These are phyloP conservation scores for Eidolon helvum DNA, from an alignment of 2,113 vertebrate species.

Conservation along the genomic window DNA sequence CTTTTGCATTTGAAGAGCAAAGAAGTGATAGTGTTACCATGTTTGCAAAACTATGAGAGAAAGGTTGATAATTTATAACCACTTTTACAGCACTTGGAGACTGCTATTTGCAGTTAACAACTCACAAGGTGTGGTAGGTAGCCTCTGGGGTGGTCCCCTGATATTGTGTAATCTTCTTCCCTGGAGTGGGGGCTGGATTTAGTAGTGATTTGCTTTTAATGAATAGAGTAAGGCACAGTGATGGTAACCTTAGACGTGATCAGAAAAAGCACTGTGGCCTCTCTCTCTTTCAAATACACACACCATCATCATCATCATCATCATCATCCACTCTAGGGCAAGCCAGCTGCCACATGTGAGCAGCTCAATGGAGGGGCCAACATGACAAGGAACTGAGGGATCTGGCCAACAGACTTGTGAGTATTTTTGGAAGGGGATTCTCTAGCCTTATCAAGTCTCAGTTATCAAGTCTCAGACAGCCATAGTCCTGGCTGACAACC, in stretches of 20 bases:
- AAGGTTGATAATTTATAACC: not conserved
- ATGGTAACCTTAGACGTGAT: not conserved
- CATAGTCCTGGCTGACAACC: not conserved
- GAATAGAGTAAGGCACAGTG: not conserved
- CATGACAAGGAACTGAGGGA: not conserved
- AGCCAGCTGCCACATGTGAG: not conserved
- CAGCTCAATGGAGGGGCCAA: not conserved
- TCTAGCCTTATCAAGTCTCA: not conserved
- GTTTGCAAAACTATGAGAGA: constrained; percentile 34
- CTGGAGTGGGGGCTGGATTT: not conserved
- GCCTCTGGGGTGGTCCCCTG: not conserved
- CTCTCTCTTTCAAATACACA: not conserved
- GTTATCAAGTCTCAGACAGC: not conserved
- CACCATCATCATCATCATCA: not conserved
- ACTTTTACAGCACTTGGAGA: not conserved
- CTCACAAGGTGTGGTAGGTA: not conserved
- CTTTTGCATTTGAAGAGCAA: constrained; percentile 28
- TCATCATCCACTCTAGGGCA: not conserved
- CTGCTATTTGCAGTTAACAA: constrained; percentile 13
- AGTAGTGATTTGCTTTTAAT: not conserved
- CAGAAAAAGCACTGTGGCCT: not conserved
- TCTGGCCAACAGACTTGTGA: not conserved
- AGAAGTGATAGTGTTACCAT: not conserved
- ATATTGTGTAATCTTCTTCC: not conserved
- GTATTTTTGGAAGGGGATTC: not conserved